Percentiles rank a stretch among this genome's conserved stretches.
Conservation (phyloP, 2,888 invertebrate species). For the Pristionchus arcanus region DNA sequence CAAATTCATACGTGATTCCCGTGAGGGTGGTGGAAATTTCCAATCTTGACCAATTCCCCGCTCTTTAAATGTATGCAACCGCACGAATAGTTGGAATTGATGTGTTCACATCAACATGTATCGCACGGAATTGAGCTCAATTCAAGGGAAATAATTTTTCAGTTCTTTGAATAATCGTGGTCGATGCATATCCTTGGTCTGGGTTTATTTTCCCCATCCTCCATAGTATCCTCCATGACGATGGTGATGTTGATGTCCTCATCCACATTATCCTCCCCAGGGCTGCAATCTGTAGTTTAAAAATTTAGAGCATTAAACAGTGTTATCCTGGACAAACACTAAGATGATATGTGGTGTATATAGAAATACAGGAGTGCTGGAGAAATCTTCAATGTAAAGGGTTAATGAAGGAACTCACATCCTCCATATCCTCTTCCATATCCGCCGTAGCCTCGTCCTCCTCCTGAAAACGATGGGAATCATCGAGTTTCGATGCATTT, state of each 20-base stretch:
- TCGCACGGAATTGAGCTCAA: not conserved
- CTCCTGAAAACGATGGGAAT: not conserved
- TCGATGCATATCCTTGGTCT: not conserved
- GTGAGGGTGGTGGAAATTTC: not conserved
- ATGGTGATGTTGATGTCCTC: not conserved
- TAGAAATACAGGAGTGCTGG: not conserved
- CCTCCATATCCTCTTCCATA: not conserved
- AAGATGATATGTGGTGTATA: not conserved
- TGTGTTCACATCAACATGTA: not conserved
- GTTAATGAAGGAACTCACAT: not conserved
- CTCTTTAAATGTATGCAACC: no score
- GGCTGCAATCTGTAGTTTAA: not conserved
- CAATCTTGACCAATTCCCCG: not conserved
- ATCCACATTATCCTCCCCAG: not conserved
- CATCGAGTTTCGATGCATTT: no score
- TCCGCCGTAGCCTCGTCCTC: not conserved
- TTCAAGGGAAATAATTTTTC: not conserved
- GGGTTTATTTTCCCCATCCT: not conserved
- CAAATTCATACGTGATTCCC: not conserved
- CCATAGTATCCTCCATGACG: conserved; percentile 1
- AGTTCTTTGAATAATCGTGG: not conserved
- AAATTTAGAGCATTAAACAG: not conserved
- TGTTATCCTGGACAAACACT: not conserved
- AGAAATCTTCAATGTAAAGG: not conserved
- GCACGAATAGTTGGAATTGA: no score